Conservation (phyloP, 2,888 invertebrate species). For the Andrena dorsata region DNA sequence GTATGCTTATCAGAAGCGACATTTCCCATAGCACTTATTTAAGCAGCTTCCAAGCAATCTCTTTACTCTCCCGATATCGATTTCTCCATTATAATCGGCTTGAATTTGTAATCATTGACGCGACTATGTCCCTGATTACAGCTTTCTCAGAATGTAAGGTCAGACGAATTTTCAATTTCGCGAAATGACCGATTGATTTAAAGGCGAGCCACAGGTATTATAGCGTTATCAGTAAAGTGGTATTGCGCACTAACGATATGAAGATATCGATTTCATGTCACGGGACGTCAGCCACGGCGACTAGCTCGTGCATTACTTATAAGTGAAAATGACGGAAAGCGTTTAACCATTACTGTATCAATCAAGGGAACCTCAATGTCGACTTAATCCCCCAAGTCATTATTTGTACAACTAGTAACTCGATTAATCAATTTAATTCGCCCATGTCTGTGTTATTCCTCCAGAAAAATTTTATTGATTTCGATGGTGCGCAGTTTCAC, state of each 20-base stretch:
- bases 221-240: constrained; percentile 53
- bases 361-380: constrained; percentile 21
- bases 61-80: not conserved
- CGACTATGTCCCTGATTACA: not conserved
- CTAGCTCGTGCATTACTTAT: constrained; percentile 38
- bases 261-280: constrained; percentile 64
- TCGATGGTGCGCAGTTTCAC: too few species aligned
- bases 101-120: not conserved
- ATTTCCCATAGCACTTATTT: too few species aligned
- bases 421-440: not conserved
- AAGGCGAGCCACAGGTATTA: constrained; percentile 7
- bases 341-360: constrained; percentile 31
- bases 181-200: constrained; percentile 20
- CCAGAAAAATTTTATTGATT: too few species aligned
- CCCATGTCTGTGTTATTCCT: not conserved
- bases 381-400: constrained; percentile 23
- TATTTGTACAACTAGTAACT: not conserved
- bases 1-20: too few species aligned
- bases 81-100: not conserved
- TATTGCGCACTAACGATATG: constrained; percentile 59
- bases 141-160: not conserved
- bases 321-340: constrained; percentile 38
- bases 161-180: not conserved
- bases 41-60: too few species aligned
- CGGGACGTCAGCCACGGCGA: constrained; percentile 32